Percentiles rank a stretch among this genome's conserved stretches.
These are phyloP conservation scores for Nibea albiflora DNA, from an alignment of 2,113 vertebrate genomes.

Conservation along the genomic window DNA sequence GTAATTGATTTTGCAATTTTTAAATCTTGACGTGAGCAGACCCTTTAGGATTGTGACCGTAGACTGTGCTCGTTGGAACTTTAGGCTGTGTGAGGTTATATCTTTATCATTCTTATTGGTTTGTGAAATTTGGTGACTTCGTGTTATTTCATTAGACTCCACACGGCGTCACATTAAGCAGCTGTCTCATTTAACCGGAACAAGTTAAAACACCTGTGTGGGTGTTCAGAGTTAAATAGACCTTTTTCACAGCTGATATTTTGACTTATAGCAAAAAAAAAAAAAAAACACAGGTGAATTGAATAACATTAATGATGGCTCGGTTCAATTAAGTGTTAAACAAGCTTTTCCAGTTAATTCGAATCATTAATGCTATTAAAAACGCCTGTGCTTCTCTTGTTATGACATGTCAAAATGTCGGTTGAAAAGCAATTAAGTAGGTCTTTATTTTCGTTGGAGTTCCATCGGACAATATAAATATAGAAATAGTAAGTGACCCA, in stretches of 20 bases:
- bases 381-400: neutral
- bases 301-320: neutral
- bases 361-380: neutral
- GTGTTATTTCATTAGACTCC: neutral
- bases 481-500: neutral
- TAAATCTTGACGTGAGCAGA: neutral
- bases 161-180: neutral
- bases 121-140: neutral
- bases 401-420: conserved; percentile 1
- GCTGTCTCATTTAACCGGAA: no score
- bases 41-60: no score
- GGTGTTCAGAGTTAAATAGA: neutral
- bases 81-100: neutral
- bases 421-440: neutral
- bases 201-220: neutral
- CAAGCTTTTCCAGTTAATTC: neutral
- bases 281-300: neutral
- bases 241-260: neutral
- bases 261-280: neutral
- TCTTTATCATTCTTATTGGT: neutral
- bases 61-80: neutral
- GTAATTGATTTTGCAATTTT: neutral
- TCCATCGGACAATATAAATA: neutral
- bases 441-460: neutral
- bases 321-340: neutral